Evolutionary conservation across 2,888 invertebrate genomes (phyloP).

Genomic region (Chrysopilus asiliformis): DNA sequence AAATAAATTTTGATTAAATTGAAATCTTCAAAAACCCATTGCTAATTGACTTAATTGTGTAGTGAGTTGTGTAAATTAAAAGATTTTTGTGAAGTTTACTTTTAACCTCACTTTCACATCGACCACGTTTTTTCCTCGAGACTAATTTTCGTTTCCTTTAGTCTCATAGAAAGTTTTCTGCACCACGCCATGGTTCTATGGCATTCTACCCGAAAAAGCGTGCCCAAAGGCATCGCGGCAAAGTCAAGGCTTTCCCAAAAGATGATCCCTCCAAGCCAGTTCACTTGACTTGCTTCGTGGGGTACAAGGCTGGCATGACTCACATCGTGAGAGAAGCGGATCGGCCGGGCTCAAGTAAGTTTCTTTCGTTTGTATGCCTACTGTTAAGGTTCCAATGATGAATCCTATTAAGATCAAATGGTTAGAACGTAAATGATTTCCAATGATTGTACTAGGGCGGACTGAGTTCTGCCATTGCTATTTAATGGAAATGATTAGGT

Average conservation of each 20-base stretch:
- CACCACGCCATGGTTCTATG: conserved; percentile 99
- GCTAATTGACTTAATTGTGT: no score
- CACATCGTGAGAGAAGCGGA: conserved; percentile 98
- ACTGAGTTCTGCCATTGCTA: conserved; percentile 31
- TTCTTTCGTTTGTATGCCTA: conserved; percentile 7
- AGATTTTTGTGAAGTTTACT: no score
- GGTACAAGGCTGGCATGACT: conserved; percentile 99
- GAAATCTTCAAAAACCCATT: no score
- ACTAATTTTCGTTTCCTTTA: no score
- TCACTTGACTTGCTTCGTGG: conserved; percentile 93
- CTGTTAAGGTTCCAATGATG: conserved; percentile 12
- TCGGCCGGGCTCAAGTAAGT: conserved; percentile 96
- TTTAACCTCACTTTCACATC: no score
- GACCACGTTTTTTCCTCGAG: no score
- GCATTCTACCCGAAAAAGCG: conserved; percentile 99
- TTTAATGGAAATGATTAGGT: no score
- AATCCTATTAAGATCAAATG: conserved; percentile 11
- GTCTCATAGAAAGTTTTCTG: conserved; percentile 99
- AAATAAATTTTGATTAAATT: no score
- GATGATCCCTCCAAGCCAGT: conserved; percentile 95
- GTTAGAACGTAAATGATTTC: conserved; percentile 14
- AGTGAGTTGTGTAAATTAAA: no score
- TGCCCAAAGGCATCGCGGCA: conserved; percentile 90
- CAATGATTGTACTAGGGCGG: conserved; percentile 39
- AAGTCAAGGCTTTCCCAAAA: conserved; percentile 98